Base-by-base conservation (phyloP, 1,140 invertebrate genomes). In the Microvelia longipes region DNA sequence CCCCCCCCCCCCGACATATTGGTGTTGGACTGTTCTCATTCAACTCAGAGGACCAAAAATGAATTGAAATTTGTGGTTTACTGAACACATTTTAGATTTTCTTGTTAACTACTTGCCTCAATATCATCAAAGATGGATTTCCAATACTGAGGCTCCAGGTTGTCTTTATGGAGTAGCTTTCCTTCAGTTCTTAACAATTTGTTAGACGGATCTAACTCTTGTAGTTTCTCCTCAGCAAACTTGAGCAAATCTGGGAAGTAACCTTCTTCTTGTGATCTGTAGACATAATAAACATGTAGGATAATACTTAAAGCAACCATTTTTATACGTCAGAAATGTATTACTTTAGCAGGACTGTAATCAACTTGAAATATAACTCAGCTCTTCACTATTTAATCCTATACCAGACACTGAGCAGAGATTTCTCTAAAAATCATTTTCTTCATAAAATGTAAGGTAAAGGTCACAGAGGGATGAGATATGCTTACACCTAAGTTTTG, bases 241-340 rank as follows among this genome's bases (percentile, higher is more conserved):
- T 77, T 79, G 0, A 79, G 77, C 30, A 89, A 77, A 69, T 87
- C 82, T 5, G 86, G 86, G 78, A 80, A 89, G 70, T 77, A 76
- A 1, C 87, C 87, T 80, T 88, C 87, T 77, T 88, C 84, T n/a
- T 86, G 86, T 30, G 86, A 88, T 70, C 83, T 83, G 70, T n/a
- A 71, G 71, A 68, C 70, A 63, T 24, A 70, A 19, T 64, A 70
- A 68, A 50, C 29, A 61, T 28, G 67, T 62, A 63, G 66, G 63
- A 67, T 13, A 65, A 15, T 26, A 11, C 11, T 65, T 26, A 11
- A 13, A 11, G 5, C 14, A 71, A 60, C 28, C 2, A n/a, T 1
- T 24, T 1, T 14, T 65, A 2, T 62, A 26, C 63, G 1, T 11
- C 11, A 14, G 11, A n/a, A 65, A 65, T 5, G 25, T 5, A 11